Evolutionary conservation across 2,888 invertebrate genomes (phyloP).

Genomic region (Pseudoips prasinana): DNA sequence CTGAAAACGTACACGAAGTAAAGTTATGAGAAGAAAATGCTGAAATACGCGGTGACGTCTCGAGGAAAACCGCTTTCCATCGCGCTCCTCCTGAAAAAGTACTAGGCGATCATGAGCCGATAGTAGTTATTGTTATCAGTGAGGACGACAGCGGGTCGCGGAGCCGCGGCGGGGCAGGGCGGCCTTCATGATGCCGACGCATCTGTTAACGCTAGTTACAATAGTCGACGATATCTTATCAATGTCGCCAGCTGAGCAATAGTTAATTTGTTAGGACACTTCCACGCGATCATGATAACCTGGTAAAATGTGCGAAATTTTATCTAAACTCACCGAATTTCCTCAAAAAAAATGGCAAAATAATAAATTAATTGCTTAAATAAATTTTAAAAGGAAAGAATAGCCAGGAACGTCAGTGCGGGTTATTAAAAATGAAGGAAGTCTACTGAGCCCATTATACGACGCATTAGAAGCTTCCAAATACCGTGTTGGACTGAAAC

Average conservation of each 20-base stretch:
- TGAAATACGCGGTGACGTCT: conserved; percentile 35
- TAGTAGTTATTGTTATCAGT: conserved; percentile 68
- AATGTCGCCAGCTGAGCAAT: conserved; percentile 34
- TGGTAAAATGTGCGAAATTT: conserved; percentile 51
- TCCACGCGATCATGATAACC: conserved; percentile 45
- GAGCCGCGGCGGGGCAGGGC: conserved; percentile 31
- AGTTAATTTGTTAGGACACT: conserved; percentile 12
- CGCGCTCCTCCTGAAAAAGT: conserved; percentile 65
- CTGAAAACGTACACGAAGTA: no score
- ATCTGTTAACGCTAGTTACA: conserved; percentile 52
- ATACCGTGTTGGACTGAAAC: no score
- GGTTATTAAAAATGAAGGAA: no score
- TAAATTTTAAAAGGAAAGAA: no score
- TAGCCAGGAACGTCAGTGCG: no score
- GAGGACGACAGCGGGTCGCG: conserved; percentile 39
- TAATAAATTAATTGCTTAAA: neutral
- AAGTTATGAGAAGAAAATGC: no score
- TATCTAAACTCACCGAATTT: conserved; percentile 45
- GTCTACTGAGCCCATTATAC: no score
- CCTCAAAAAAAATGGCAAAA: conserved; percentile 6
- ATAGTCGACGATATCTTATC: conserved; percentile 62
- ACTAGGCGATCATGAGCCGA: conserved; percentile 70
- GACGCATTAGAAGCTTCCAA: no score
- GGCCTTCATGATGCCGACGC: conserved; percentile 56
- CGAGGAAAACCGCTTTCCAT: conserved; percentile 62